Percentiles rank a stretch among this genome's conserved stretches.
These are phyloP conservation scores for Stegostoma tigrinum DNA, from an alignment of 2,113 vertebrate genomes.

Conservation along the genomic window DNA sequence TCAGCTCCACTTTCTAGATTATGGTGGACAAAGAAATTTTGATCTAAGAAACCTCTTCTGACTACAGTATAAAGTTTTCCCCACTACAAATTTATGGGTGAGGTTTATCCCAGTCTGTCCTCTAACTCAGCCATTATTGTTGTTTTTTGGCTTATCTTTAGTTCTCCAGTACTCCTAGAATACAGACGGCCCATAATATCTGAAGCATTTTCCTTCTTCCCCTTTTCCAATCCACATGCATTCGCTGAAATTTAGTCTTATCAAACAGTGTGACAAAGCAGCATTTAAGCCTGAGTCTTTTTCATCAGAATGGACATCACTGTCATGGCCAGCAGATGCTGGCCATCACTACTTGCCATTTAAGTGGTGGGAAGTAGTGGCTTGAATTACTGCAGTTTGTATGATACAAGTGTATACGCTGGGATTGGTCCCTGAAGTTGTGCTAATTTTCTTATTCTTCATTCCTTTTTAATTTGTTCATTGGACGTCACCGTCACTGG, in stretches of 20 bases:
- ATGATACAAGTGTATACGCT: neutral
- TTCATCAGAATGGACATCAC: no score
- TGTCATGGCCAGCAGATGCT: neutral
- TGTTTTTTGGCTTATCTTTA: neutral
- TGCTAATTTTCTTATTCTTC: no score
- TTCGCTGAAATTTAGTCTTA: neutral
- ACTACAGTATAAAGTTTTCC: neutral
- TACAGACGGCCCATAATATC: neutral
- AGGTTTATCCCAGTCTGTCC: neutral
- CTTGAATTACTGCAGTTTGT: neutral
- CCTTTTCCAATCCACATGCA: neutral
- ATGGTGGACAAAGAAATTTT: neutral
- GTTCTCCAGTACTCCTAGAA: neutral
- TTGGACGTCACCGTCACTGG: no score
- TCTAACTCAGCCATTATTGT: neutral
- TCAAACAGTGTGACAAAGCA: no score
- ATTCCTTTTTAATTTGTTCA: no score
- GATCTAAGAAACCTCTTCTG: neutral
- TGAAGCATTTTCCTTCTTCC: neutral
- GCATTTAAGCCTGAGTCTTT: no score
- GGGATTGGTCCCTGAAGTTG: no score
- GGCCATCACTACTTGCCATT: neutral
- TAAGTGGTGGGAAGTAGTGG: neutral
- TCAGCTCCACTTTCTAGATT: neutral
- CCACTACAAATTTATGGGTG: neutral